Evolutionary conservation across 2,797 vertebrate species (phyloP).

Genomic region (Astyanax mexicanus): DNA sequence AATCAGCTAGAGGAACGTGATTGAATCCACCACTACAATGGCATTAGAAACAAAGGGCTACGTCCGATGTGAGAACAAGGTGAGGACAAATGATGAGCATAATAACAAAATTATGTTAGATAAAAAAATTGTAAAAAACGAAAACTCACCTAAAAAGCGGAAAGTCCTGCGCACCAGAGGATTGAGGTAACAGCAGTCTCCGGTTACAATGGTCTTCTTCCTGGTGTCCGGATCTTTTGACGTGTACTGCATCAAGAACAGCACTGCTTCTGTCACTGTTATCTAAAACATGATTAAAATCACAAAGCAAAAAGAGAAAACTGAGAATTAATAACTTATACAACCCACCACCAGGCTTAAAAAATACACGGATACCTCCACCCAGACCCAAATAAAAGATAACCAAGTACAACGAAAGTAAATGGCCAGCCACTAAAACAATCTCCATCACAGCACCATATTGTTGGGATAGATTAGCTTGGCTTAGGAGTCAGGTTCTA

Average conservation of each 20-base stretch:
- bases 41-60: neutral
- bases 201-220: constrained; percentile 94
- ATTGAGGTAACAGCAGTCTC: constrained; percentile 99
- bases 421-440: constrained; percentile 24
- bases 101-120: neutral
- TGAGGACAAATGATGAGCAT: neutral
- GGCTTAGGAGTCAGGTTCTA: constrained; percentile 26
- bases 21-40: neutral
- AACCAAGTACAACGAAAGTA: constrained; percentile 19
- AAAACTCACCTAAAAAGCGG: constrained; percentile 93
- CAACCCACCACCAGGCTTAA: neutral
- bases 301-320: constrained; percentile 45
- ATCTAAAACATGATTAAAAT: constrained; percentile 84
- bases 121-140: no score
- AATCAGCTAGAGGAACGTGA: constrained; percentile 9
- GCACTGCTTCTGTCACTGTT: constrained; percentile 92
- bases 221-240: constrained; percentile 96
- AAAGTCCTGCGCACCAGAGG: constrained; percentile 94
- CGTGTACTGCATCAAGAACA: constrained; percentile 96
- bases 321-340: no score
- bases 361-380: constrained; percentile 16
- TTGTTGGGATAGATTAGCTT: constrained; percentile 37
- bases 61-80: neutral
- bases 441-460: constrained; percentile 55
- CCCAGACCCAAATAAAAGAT: constrained; percentile 5